Base-by-base conservation (phyloP, 2,113 vertebrate genomes). In the Bungarus multicinctus region DNA sequence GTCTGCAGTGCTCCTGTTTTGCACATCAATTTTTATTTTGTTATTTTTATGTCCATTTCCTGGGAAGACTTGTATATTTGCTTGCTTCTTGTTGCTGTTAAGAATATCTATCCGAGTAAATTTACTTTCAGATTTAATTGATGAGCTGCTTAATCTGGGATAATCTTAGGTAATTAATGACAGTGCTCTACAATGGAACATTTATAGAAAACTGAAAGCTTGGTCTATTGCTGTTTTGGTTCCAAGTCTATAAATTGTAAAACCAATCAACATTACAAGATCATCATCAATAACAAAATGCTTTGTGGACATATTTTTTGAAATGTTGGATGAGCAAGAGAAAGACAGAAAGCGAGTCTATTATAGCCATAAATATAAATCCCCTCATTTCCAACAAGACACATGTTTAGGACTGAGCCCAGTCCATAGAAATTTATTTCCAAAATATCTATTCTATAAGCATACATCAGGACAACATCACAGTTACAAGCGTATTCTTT, bases 121-220 rank as follows among this genome's bases (percentile, higher is more conserved):
- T 91, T 87, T 93, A 93, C 88, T 93, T 93, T 6, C 57, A 85
- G 94, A 91, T 89, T 27, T 14, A 87, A 93, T 91, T 95, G 93
- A 47, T 20, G 0, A 50, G 53, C 47, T 58, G 23, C 39, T 94
- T 88, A 94, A 20, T 90, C 12, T 47, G 60, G 89, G 64, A 69
- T 69, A 69, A 74, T 87, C 87, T 60, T 16, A 95, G n/a, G 55
- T 92, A 85, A 85, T 91, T 89, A 93, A 91, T 85, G 85, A 25
- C 85, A 57, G 27, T 95, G 92, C n/a, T 90, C 92, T 93, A 20
- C 22, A 55, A 93, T 94, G 91, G 93, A 90, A 50, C 88, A 91
- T 9, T 92, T 95, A 74, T 6, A 52, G 34, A 91, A 96, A 96
- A 90, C 6, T 85, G 89, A 47, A 90, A 81, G 6, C 10, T 74